A percentile compares a stretch with the other conserved stretches of the same genome.
Conservation (phyloP, 2,888 invertebrate genomes). For the Melinaea menophilus region DNA sequence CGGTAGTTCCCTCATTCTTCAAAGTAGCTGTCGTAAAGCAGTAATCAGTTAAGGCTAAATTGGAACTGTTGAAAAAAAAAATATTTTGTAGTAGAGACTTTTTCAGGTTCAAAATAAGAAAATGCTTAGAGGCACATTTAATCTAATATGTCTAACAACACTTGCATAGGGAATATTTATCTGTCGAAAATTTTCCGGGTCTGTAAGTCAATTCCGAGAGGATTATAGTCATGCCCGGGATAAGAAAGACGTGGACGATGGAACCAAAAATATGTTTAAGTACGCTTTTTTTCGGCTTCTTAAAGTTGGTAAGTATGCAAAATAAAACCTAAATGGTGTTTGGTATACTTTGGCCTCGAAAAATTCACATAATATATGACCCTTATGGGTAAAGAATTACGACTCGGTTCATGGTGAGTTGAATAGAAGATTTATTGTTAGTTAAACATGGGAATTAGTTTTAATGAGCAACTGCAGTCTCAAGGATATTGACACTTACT, state of each 20-base stretch:
- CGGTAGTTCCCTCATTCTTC: constrained; percentile 11
- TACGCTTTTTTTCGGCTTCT: too few relatives aligned
- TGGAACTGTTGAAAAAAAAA: background rate
- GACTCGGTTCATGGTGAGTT: background rate
- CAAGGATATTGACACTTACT: constrained; percentile 25
- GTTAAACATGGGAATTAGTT: constrained; percentile 30
- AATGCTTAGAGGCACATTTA: too few relatives aligned
- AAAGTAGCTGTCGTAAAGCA: constrained; percentile 10
- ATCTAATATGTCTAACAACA: constrained; percentile 21
- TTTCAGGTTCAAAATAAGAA: background rate
- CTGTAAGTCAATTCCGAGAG: constrained; percentile 43
- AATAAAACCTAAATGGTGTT: background rate
- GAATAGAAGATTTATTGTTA: constrained; percentile 27
- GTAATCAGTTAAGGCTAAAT: background rate
- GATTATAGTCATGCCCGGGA: constrained; percentile 40
- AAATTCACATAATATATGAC: constrained; percentile 9
- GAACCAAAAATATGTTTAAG: background rate
- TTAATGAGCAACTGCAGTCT: constrained; percentile 34
- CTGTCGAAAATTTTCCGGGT: constrained; percentile 38
- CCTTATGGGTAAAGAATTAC: background rate
- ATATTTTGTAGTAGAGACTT: background rate
- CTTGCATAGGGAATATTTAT: constrained; percentile 29
- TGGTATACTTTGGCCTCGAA: constrained; percentile 4
- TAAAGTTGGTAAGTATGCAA: too few relatives aligned
- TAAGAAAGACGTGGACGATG: constrained; percentile 32